These are phyloP conservation scores for Chrysogorgia sp. DNA, from an alignment of 92 coral and sea anemone genomes.

Conservation along the genomic window DNA sequence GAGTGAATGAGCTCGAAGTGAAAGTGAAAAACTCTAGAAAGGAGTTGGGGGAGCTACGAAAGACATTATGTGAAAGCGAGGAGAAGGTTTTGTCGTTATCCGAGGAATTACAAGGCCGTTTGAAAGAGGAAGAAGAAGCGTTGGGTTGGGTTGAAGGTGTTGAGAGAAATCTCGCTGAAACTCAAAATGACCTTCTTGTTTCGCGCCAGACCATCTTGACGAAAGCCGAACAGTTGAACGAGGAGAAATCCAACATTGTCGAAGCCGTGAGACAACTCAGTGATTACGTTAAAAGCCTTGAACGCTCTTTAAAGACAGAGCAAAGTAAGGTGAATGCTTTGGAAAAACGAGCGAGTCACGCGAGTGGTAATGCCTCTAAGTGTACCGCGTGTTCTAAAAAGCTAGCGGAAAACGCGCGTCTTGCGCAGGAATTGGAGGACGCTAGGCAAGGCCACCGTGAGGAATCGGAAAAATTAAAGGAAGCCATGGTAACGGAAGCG, in stretches of 20 bases:
- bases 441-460: slow-evolving; percentile 61
- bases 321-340: slow-evolving; percentile 60
- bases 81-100: slow-evolving; percentile 81
- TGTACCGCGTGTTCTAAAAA: slow-evolving; percentile 8
- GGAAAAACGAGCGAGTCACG: slow-evolving; percentile 50
- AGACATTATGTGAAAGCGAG: slow-evolving; percentile 69
- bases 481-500: slow-evolving; percentile 70
- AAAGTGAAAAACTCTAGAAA: slow-evolving; percentile 53
- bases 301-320: slow-evolving; percentile 66
- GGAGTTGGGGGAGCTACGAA: slow-evolving; percentile 61
- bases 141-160: slow-evolving; percentile 78
- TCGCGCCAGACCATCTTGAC: slow-evolving; percentile 64
- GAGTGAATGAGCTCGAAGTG: slow-evolving; percentile 46
- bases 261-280: slow-evolving; percentile 74
- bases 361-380: slow-evolving; percentile 11
- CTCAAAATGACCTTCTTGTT: slow-evolving; percentile 59
- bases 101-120: slow-evolving; percentile 78
- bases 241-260: slow-evolving; percentile 73
- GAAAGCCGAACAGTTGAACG: slow-evolving; percentile 76
- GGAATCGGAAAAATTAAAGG: slow-evolving; percentile 83
- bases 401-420: slow-evolving; percentile 10
- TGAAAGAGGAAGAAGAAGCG: slow-evolving; percentile 73
- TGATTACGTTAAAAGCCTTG: slow-evolving; percentile 71
- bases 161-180: slow-evolving; percentile 70
- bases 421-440: slow-evolving; percentile 77